Conservation (phyloP, 1,140 invertebrate genomes). For the Medauroidea extradentata region DNA sequence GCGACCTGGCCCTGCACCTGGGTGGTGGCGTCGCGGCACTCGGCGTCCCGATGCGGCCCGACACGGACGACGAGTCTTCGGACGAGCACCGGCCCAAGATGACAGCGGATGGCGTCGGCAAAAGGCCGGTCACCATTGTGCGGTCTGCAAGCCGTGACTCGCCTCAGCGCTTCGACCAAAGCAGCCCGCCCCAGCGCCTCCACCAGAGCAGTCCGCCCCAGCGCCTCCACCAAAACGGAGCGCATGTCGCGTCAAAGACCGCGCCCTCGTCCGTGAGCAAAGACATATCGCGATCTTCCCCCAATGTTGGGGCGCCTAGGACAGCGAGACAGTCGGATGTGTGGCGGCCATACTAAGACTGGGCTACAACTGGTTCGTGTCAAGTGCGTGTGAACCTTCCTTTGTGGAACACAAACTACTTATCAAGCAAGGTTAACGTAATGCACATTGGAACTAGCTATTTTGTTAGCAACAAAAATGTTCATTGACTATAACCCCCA, state of each 20-base stretch:
- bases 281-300: constrained; percentile 21
- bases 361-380: neutral
- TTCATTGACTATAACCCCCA: no score
- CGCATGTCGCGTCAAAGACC: constrained; percentile 25
- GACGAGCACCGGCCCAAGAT: constrained; percentile 40
- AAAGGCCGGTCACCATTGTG: neutral
- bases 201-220: constrained; percentile 23
- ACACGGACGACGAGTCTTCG: constrained; percentile 40
- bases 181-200: neutral
- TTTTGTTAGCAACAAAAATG: no score
- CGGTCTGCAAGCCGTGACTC: no score
- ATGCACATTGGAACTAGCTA: no score
- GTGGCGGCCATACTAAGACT: constrained; percentile 54
- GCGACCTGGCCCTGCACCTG: neutral
- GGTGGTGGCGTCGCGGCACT: constrained; percentile 43
- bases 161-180: no score
- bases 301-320: constrained; percentile 30
- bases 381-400: no score
- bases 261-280: constrained; percentile 18
- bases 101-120: neutral
- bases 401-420: neutral
- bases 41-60: constrained; percentile 54
- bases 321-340: constrained; percentile 49
- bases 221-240: constrained; percentile 28
- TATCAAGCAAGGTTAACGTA: no score